These are phyloP conservation scores for Malachius bipustulatus DNA, from an alignment of 2,888 invertebrate species.

Conservation along the genomic window DNA sequence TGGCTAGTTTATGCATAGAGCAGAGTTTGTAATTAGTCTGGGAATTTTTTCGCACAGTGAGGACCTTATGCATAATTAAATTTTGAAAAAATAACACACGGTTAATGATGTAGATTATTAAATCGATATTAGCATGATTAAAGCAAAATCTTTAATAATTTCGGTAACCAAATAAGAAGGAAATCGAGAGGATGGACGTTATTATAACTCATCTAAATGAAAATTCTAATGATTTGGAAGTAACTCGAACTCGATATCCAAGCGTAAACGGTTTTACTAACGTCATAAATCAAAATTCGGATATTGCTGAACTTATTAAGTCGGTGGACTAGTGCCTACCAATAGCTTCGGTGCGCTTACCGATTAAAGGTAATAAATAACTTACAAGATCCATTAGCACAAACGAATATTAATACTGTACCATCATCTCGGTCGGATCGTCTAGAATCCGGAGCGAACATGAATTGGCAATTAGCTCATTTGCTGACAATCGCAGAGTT, in stretches of 20 bases:
- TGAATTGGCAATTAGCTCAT: constrained; percentile 9
- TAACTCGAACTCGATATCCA: background rate
- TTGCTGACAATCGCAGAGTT: constrained; percentile 1
- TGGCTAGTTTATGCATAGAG: no score
- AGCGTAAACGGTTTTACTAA: background rate
- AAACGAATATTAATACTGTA: constrained; percentile 24
- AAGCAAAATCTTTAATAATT: no score
- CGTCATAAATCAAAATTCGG: constrained; percentile 3
- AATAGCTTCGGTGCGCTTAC: background rate
- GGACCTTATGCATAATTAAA: no score
- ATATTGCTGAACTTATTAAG: constrained; percentile 1
- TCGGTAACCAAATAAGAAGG: no score
- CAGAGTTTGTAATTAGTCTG: no score
- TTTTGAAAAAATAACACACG: no score
- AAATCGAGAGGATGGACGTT: no score
- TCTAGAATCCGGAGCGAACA: background rate
- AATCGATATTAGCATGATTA: no score
- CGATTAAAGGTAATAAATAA: constrained; percentile 20
- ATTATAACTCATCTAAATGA: background rate
- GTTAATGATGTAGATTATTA: no score
- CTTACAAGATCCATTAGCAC: constrained; percentile 23
- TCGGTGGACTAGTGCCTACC: constrained; percentile 6
- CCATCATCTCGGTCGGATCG: background rate
- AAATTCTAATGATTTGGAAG: constrained; percentile 2
- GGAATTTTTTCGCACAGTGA: no score